These are phyloP conservation scores for Anthophora plumipes DNA, from an alignment of 2,888 invertebrate genomes.

Conservation along the genomic window DNA sequence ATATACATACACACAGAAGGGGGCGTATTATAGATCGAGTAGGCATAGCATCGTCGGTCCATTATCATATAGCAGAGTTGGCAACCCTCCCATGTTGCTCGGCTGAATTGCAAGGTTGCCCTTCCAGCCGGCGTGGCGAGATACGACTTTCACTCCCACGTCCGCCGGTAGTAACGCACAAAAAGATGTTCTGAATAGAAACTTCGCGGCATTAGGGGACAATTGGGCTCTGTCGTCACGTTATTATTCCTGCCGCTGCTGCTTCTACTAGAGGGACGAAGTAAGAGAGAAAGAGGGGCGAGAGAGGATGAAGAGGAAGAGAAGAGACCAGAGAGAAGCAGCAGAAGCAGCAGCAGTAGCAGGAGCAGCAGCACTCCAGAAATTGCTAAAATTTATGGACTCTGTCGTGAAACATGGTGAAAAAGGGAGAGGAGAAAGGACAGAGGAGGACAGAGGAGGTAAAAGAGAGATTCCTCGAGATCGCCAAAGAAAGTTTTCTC, in stretches of 20 bases:
- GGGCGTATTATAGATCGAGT: slow-evolving; percentile 60
- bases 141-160: slow-evolving; percentile 77
- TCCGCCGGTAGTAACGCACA: slow-evolving; percentile 75
- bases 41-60: slow-evolving; percentile 69
- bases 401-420: slow-evolving; percentile 43
- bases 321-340: slow-evolving; percentile 16
- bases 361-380: slow-evolving; percentile 73
- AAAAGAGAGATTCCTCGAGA: slow-evolving; percentile 57
- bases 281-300: slow-evolving; percentile 11
- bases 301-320: slow-evolving; percentile 15
- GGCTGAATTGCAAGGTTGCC: slow-evolving; percentile 74
- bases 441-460: slow-evolving; percentile 23
- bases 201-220: slow-evolving; percentile 80
- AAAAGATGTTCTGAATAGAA: slow-evolving; percentile 79
- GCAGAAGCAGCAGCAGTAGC: slow-evolving; percentile 19
- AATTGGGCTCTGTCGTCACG: slow-evolving; percentile 79
- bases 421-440: slow-evolving; percentile 27
- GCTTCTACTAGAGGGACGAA: not conserved
- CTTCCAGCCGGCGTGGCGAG: slow-evolving; percentile 68
- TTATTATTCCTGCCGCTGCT: slow-evolving; percentile 76
- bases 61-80: slow-evolving; percentile 76
- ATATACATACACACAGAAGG: not conserved
- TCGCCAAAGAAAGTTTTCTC: slow-evolving; percentile 69
- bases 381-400: slow-evolving; percentile 78
- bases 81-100: slow-evolving; percentile 75